Conservation (phyloP, 2,113 vertebrate genomes). For the Callorhinus ursinus region DNA sequence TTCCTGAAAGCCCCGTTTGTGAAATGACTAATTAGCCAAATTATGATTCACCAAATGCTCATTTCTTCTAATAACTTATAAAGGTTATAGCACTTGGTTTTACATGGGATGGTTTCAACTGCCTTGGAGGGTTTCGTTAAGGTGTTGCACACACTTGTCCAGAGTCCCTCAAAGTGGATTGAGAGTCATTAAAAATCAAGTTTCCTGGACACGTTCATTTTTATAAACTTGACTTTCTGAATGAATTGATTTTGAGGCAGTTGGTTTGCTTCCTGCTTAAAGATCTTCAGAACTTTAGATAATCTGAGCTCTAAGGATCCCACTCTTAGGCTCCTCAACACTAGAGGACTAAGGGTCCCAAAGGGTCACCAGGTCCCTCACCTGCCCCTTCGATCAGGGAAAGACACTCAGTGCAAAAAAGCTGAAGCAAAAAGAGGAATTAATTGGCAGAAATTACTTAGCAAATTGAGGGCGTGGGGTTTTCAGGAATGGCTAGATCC, state of each 20-base stretch:
- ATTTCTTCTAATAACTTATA: neutral
- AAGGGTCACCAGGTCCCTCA: neutral
- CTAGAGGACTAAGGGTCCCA: neutral
- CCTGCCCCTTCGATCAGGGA: too few relatives aligned
- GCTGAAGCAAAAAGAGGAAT: neutral
- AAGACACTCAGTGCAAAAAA: neutral
- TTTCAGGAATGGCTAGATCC: neutral
- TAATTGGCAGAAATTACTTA: neutral
- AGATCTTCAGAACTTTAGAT: neutral
- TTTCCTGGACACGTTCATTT: neutral
- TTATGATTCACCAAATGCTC: neutral
- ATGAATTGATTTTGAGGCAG: neutral
- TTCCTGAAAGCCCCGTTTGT: neutral
- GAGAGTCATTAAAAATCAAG: neutral
- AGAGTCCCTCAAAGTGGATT: neutral
- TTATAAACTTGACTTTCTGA: neutral
- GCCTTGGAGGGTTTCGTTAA: neutral
- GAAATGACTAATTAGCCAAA: neutral
- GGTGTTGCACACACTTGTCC: neutral
- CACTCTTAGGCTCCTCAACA: neutral
- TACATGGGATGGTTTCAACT: neutral
- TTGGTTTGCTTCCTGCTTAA: neutral
- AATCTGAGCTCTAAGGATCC: neutral
- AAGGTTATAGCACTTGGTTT: neutral
- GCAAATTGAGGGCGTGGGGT: neutral